These are phyloP conservation scores for Megathymus violae DNA, from an alignment of 1,140 invertebrate species.

Conservation along the genomic window DNA sequence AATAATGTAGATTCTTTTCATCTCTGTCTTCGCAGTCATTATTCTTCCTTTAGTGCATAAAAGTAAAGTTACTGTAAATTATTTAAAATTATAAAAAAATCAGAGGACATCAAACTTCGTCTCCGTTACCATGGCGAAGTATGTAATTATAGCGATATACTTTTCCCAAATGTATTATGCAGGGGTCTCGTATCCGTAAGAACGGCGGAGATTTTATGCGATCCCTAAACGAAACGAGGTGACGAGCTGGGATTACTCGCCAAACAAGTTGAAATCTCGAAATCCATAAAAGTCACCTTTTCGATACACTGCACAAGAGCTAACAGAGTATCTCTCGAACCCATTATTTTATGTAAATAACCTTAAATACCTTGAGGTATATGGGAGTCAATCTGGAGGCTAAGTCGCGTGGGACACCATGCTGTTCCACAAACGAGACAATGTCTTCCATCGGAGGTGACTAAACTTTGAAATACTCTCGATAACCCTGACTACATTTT, in stretches of 20 bases:
- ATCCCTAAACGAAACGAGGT: constrained; percentile 55
- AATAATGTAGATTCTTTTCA: too few species aligned
- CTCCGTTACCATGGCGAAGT: constrained; percentile 8
- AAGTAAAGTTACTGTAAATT: too few species aligned
- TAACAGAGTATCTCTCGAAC: background rate
- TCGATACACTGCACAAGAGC: constrained; percentile 48
- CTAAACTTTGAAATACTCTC: too few species aligned
- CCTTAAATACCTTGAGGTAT: background rate
- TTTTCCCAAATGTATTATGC: constrained; percentile 32
- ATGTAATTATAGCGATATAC: constrained; percentile 23
- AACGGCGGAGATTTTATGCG: constrained; percentile 60
- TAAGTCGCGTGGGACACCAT: too few species aligned
- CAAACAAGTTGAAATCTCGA: constrained; percentile 66
- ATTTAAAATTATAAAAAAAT: too few species aligned
- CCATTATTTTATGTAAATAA: background rate
- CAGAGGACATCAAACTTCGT: constrained; percentile 14
- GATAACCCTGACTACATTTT: too few species aligned
- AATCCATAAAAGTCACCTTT: constrained; percentile 68
- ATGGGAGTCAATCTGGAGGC: too few species aligned
- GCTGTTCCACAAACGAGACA: too few species aligned
- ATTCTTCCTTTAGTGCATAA: too few species aligned
- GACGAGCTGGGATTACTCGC: constrained; percentile 59
- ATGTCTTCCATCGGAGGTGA: too few species aligned
- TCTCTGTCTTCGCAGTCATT: too few species aligned
- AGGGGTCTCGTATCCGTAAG: constrained; percentile 52